Evolutionary conservation across 2,888 invertebrate species (phyloP).

Genomic region (Anodontia alba): DNA sequence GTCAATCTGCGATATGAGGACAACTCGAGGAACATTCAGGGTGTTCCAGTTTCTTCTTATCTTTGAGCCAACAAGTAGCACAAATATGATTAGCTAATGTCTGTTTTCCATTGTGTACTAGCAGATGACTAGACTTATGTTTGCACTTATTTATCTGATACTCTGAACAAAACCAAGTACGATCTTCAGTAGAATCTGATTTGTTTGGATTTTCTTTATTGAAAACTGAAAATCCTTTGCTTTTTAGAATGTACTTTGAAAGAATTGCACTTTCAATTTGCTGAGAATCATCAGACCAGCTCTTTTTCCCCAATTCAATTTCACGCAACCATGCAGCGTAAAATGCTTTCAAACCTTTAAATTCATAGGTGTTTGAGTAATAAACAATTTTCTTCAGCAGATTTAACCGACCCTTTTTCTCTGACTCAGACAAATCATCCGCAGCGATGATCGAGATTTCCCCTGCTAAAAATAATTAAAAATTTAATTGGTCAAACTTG

Average conservation of each 20-base stretch:
- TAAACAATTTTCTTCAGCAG: slow-evolving; percentile 6
- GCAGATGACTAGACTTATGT: neutral
- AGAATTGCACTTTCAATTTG: neutral
- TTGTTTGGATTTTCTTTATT: neutral
- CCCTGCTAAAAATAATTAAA: neutral
- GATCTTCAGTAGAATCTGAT: neutral
- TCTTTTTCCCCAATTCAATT: slow-evolving; percentile 9
- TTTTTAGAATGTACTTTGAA: neutral
- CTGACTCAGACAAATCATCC: neutral
- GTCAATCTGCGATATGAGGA: slow-evolving; percentile 5
- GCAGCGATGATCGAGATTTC: neutral
- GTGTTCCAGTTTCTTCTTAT: slow-evolving; percentile 8
- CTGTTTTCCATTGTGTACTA: neutral
- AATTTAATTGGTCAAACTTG: neutral
- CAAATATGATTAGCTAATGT: neutral
- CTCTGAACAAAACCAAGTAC: slow-evolving; percentile 9
- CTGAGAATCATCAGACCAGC: slow-evolving; percentile 5
- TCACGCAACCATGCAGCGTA: slow-evolving; percentile 14
- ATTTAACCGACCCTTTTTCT: neutral
- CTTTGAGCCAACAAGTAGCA: slow-evolving; percentile 6
- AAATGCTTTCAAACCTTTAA: slow-evolving; percentile 1
- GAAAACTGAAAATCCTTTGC: neutral
- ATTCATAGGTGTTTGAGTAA: neutral
- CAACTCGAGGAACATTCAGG: slow-evolving; percentile 7
- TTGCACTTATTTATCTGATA: neutral